Percentiles rank a stretch among this genome's conserved stretches.
phyloP scores from a whole-genome alignment of 1,140 invertebrate genomes.

The Drosophila repleta region DNA sequence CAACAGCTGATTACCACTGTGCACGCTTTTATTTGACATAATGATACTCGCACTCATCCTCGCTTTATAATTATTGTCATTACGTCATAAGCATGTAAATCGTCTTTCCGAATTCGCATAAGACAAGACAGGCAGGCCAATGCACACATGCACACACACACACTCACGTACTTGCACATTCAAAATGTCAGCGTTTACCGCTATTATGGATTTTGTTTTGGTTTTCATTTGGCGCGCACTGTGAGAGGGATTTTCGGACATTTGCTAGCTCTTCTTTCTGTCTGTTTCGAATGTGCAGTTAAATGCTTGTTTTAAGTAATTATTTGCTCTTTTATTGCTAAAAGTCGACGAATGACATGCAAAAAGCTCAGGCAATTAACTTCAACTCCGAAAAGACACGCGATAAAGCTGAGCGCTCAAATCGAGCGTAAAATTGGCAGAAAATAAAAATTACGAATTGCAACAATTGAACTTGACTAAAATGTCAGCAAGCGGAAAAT shows the following conservation, averaged over 20 bases:
- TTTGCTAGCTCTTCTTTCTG: conserved; percentile 23
- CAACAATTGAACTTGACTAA: conserved; percentile 58
- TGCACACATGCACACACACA: conserved; percentile 2
- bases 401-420: conserved; percentile 61
- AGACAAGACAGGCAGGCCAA: too few species aligned
- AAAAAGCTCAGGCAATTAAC: conserved; percentile 61
- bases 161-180: not conserved
- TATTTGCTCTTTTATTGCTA: conserved; percentile 68
- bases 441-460: conserved; percentile 22
- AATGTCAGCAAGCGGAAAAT: conserved; percentile 29
- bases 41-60: conserved; percentile 27
- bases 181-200: not conserved
- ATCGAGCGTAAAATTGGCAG: conserved; percentile 64
- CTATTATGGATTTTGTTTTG: conserved; percentile 49
- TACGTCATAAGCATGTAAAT: conserved; percentile 68
- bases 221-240: conserved; percentile 43
- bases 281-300: conserved; percentile 60
- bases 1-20: conserved; percentile 12
- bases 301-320: conserved; percentile 67
- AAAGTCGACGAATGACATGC: conserved; percentile 41
- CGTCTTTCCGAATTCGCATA: conserved; percentile 22
- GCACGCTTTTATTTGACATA: conserved; percentile 28
- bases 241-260: conserved; percentile 15
- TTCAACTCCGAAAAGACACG: conserved; percentile 63
- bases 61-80: conserved; percentile 64